Base-by-base conservation (phyloP, 1,140 invertebrate genomes). In the Prorops nasuta region DNA sequence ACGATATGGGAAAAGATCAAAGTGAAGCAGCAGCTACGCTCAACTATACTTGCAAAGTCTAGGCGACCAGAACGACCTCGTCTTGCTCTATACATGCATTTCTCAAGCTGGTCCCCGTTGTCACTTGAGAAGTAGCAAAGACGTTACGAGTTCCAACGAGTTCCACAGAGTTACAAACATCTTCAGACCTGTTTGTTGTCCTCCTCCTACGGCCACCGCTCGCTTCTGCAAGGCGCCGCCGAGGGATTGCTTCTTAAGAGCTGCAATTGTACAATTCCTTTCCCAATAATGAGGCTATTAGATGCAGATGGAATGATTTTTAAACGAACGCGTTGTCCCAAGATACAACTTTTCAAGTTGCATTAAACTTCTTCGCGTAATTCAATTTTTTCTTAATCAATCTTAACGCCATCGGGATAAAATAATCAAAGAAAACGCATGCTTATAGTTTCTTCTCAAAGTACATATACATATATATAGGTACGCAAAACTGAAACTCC, bases 121-220 rank as follows among this genome's bases (percentile, higher is more conserved):
- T 56, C 57, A 53, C 45, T 39, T 38, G 46, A 42, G 46, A 56
- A 52, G 46, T 47, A 56, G 53, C 49, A 44, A 61, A 60, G 53
- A 61, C 49, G 58, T 61, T 61, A 56, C 48, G 47, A 58, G 58
- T 55, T 52, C 43, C 48, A 60, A 60, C 56, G 58, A 60, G 58
- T 59, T 60, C 44, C 42, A 48, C 35, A 24, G 52, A 61, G 57
- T 61, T 61, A 61, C 56, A 61, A 56, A 43, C 44, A 48, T 51
- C 49, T n/a, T n/a, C n/a, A n/a, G n/a, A n/a, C n/a, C n/a, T n/a
- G n/a, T n/a, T n/a, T n/a, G n/a, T n/a, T n/a, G n/a, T n/a, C n/a
- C n/a, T n/a, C n/a, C n/a, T n/a, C n/a, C 40, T 56, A 51, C 55
- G 46, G 43, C 51, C 47, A 32, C 52, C 28, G 49, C 58, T 18